Base-by-base conservation (phyloP, 1,140 invertebrate genomes). In the Polyergus mexicanus region DNA sequence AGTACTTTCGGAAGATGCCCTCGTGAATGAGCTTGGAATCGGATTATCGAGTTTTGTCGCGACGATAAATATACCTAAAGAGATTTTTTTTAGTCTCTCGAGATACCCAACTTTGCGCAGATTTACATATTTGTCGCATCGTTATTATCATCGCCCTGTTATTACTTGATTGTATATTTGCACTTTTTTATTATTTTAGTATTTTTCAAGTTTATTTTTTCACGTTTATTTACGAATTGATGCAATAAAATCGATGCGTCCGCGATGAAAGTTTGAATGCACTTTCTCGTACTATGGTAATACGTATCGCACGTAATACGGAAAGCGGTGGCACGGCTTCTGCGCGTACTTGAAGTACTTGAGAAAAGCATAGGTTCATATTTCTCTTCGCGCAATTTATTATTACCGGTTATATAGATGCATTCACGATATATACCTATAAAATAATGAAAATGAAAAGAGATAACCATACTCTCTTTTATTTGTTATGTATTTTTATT, bases 201-300 rank as follows among this genome's bases (percentile, higher is more conserved):
- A 44, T 44, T 44, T 10, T 11, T 75, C 54, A 11, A 25, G 54
- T 60, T 75, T 22, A 32, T 25, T 56, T 58, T 10, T 11, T 75
- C 54, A 11, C 19, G 54, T 60, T 75, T 22, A 32, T 25, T 56
- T 58, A 41, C 35, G 54, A 60, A 60, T 75, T 35, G 41, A 65
- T 65, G 25, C 25, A 77, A 65, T 63, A 51, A 51, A 25, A 47
- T 58, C 54, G 71, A 47, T 38, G 19, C 6, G 38, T 51, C 11
- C n/a, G 16, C 28, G 35, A 62, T 78, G 60, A 78, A 78, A 78
- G 75, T 78, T 32, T n/a, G 75, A 65, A 35, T 78, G 60, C 75
- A 66, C 75, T 78, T 78, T 78, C 75, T 51, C 60, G 25, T 65
- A n/a, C n/a, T n/a, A 63, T 38, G 58, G 22, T 63, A n/a, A 22